These are phyloP conservation scores for Drosophila atroscutellata DNA, from an alignment of 2,888 invertebrate genomes.

Conservation along the genomic window DNA sequence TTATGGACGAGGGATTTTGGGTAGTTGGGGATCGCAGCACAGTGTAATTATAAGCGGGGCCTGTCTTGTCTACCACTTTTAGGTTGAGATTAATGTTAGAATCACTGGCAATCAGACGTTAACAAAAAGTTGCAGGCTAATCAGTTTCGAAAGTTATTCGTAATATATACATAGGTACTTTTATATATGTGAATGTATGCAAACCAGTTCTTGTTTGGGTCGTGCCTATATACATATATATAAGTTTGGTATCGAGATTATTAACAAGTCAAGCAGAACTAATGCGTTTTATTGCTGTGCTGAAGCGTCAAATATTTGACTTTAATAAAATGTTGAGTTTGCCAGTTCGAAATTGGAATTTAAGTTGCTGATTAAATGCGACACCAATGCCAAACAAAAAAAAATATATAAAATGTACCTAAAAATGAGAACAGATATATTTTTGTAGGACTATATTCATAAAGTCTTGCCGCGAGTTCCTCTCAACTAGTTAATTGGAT, in stretches of 20 bases:
- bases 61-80: not conserved
- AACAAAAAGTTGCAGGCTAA: not conserved
- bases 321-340: conserved; percentile 9
- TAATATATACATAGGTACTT: not conserved
- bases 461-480: not conserved
- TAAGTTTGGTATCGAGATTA: not conserved
- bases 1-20: not conserved
- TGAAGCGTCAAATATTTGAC: conserved; percentile 29
- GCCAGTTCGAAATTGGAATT: not conserved
- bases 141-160: not conserved
- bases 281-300: conserved; percentile 37
- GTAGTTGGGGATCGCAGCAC: not conserved
- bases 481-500: not conserved
- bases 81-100: not conserved
- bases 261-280: conserved; percentile 37
- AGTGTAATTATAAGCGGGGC: not conserved
- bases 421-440: not conserved
- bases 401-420: not conserved
- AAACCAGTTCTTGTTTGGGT: not conserved
- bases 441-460: not conserved
- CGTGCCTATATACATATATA: not conserved
- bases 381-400: not conserved
- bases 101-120: not conserved
- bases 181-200: not conserved
- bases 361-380: conserved; percentile 17